phyloP scores from a whole-genome alignment of 2,888 invertebrate genomes.

The Nineta flava region DNA sequence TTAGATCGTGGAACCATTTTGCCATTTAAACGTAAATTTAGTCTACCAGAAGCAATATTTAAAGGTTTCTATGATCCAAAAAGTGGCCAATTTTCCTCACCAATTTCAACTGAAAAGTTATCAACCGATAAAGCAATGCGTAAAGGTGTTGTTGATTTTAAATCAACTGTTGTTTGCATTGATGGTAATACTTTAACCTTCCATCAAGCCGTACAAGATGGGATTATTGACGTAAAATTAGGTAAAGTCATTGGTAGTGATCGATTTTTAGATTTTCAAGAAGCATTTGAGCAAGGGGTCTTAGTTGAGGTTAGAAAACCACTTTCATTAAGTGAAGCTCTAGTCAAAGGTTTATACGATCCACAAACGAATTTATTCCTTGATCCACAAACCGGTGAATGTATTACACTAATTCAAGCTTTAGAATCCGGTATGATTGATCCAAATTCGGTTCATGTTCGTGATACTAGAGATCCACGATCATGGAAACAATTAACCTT shows the following conservation, averaged over 20 bases:
- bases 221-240: slow-evolving; percentile 57
- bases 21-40: slow-evolving; percentile 67
- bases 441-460: slow-evolving; percentile 66
- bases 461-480: slow-evolving; percentile 52
- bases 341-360: slow-evolving; percentile 66
- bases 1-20: slow-evolving; percentile 67
- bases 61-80: slow-evolving; percentile 79
- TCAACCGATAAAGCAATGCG: slow-evolving; percentile 71
- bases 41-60: slow-evolving; percentile 77
- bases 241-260: slow-evolving; percentile 47
- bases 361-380: slow-evolving; percentile 65
- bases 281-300: slow-evolving; percentile 71
- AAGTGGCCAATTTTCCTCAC: slow-evolving; percentile 67
- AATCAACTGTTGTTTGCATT: slow-evolving; percentile 71
- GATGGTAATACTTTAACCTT: slow-evolving; percentile 70
- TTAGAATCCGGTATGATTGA: slow-evolving; percentile 68
- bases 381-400: slow-evolving; percentile 63
- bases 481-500: slow-evolving; percentile 62
- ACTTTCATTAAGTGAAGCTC: slow-evolving; percentile 63
- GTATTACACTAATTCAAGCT: slow-evolving; percentile 67
- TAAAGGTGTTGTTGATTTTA: slow-evolving; percentile 68
- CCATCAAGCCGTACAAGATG: slow-evolving; percentile 62
- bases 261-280: slow-evolving; percentile 52
- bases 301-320: slow-evolving; percentile 70
- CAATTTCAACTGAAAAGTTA: slow-evolving; percentile 61